Base-by-base conservation (phyloP, 2,113 vertebrate genomes). In the Heterochromis multidens region DNA sequence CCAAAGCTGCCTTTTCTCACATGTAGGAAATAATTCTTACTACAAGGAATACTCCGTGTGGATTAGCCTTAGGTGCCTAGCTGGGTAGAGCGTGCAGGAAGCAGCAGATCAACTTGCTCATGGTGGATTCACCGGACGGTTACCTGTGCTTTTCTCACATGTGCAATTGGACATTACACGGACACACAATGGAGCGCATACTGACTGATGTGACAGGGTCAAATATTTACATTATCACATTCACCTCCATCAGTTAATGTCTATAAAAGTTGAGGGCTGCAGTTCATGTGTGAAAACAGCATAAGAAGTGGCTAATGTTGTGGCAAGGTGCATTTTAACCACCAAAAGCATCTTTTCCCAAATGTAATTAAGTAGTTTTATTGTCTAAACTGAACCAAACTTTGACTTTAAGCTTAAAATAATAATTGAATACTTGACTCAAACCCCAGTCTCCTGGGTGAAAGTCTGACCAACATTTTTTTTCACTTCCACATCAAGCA, bases 281-380 rank as follows among this genome's bases (percentile, higher is more conserved):
- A 54, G 27, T 74, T 46, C 25, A 74, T n/a, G 27, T 74, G 46
- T 74, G 46, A 74, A 74, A 54, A 74, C 46, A 54, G 70, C 46
- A 33, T 54, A 74, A 14, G 11, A 74, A 33, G 46, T 21, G 27
- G 27, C 27, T n/a, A 33, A 52, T 52, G 67, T 72, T 52, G 43
- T 52, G 43, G 16, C 17, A 52, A 29, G 49, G 67, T 74, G 3
- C 31, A 52, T 0, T 52, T 74, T 52, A 52, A 31, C 43, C 17
- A 72, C 25, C 43, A 7, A 49, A 74, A 74, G 4, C 25, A 74
- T 74, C 17, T 74, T 74, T 52, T 52, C 17, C 29, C 43, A 52
- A 52, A 52, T 46, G 5, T 17, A 52, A 52, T 43, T 72, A 52
- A 17, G 14, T 49, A 49, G 5, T 49, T 49, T 52, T 52, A 17